Evolutionary conservation across 2,113 vertebrate species (phyloP), one percentile per base, ranked within the genome.

Genomic region (Cyprinodon variegatus): DNA sequence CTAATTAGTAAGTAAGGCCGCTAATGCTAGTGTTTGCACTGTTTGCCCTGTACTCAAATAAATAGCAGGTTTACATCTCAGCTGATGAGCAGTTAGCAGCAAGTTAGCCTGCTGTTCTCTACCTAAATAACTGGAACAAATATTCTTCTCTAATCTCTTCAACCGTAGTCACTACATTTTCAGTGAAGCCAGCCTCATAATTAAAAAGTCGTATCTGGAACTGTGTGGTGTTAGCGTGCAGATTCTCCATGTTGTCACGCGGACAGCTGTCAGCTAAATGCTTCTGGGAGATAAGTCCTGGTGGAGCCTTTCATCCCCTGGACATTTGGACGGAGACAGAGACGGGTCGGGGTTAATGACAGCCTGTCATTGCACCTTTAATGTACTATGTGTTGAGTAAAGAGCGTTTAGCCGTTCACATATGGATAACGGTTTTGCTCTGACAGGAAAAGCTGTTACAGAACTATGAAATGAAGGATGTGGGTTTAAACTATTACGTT

Each of bases 281-380:
- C 65, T 74, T 83, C 76, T 78, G 65, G 37, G 77, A 50, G 89
- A 89, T 92, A 90, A 90, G 87, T 86, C 70, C 77, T n/a, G 37
- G 37, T 45, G 10, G 1, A 73, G 86, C 80, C 92, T 93, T 94
- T 93, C 88, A 91, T 92, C 90, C 82, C 69, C 45, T 68, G 77
- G 84, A 81, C 75, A 15, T 67, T 90, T 5, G 87, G 83, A 81
- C 73, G 7, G 79, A 90, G 86, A 85, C 84, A 74, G 78, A 89
- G 84, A 83, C 79, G 69, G 90, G 92, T 93, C 91, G 81, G 87
- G 89, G 90, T 92, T 92, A 93, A 93, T 90, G 88, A 90, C 83
- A 70, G 88, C 70, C 82, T 92, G 85, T 90, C 90, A 84, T 3
- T 89, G 83, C 78, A 83, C 81, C 91, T 91, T 89, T 89, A 91